Evolutionary conservation across 1,140 invertebrate species (phyloP).

Genomic region (Cheumatopsyche charites): DNA sequence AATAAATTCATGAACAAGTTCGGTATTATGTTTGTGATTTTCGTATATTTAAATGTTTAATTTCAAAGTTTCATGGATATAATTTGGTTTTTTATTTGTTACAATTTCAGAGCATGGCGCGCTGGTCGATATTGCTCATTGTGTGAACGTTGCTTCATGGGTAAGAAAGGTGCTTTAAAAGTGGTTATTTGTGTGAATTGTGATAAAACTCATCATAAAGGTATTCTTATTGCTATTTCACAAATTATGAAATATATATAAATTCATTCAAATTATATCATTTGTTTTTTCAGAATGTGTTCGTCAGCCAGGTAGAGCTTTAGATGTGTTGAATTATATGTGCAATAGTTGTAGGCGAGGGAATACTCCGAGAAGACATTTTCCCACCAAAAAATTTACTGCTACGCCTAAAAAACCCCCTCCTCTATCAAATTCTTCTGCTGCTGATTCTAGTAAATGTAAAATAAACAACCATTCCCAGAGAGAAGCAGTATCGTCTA

Average conservation of each 20-base stretch:
- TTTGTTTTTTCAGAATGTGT: slow-evolving; percentile 59
- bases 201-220: slow-evolving; percentile 63
- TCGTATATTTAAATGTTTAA: neutral
- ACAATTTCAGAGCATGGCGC: slow-evolving; percentile 59
- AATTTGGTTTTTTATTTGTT: neutral
- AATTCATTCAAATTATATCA: neutral
- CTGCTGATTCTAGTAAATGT: neutral
- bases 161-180: slow-evolving; percentile 62
- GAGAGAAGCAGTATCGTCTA: slow-evolving; percentile 10
- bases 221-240: slow-evolving; percentile 50
- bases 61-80: neutral
- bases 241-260: neutral
- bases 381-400: neutral
- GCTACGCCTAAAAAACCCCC: neutral
- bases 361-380: slow-evolving; percentile 41
- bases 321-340: slow-evolving; percentile 60
- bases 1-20: neutral
- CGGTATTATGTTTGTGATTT: neutral
- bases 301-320: slow-evolving; percentile 53
- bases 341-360: slow-evolving; percentile 58
- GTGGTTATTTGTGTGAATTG: slow-evolving; percentile 63
- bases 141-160: slow-evolving; percentile 62
- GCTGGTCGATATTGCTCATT: slow-evolving; percentile 63
- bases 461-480: neutral
- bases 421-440: neutral